A percentile compares a stretch with the other conserved stretches of the same genome.
These are phyloP conservation scores for Cladopsammia gracilis DNA, from an alignment of 64 coral and sea anemone species.

Conservation along the genomic window DNA sequence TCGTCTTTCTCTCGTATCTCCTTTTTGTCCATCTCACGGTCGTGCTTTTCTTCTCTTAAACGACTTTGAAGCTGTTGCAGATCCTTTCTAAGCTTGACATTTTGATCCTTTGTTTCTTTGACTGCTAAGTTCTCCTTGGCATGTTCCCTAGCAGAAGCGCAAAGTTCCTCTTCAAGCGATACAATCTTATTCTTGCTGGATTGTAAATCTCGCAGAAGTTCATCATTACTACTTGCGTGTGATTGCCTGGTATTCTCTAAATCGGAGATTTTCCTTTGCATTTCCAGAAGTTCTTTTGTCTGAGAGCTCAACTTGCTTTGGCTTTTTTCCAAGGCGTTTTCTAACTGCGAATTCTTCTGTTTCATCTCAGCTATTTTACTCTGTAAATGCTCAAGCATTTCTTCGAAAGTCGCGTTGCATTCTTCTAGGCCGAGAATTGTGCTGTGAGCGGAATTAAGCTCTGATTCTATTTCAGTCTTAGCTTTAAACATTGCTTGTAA, in stretches of 20 bases:
- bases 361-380: background rate
- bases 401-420: slow-evolving; percentile 28
- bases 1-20: slow-evolving; percentile 34
- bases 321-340: slow-evolving; percentile 10
- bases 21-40: slow-evolving; percentile 4
- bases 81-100: slow-evolving; percentile 16
- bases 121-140: background rate
- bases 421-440: background rate
- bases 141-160: slow-evolving; percentile 23
- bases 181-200: slow-evolving; percentile 26
- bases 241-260: slow-evolving; percentile 6
- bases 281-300: background rate
- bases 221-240: slow-evolving; percentile 6
- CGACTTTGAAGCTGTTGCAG: slow-evolving; percentile 17
- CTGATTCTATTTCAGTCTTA: slow-evolving; percentile 16
- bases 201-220: slow-evolving; percentile 18
- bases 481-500: background rate
- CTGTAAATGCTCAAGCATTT: slow-evolving; percentile 11
- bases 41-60: slow-evolving; percentile 7
- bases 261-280: slow-evolving; percentile 15
- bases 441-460: background rate
- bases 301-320: slow-evolving; percentile 14
- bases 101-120: slow-evolving; percentile 16
- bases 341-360: background rate
- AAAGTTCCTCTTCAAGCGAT: slow-evolving; percentile 9